These are phyloP conservation scores for Phalloptychus januarius DNA, from an alignment of 2,797 vertebrate genomes.

Conservation along the genomic window DNA sequence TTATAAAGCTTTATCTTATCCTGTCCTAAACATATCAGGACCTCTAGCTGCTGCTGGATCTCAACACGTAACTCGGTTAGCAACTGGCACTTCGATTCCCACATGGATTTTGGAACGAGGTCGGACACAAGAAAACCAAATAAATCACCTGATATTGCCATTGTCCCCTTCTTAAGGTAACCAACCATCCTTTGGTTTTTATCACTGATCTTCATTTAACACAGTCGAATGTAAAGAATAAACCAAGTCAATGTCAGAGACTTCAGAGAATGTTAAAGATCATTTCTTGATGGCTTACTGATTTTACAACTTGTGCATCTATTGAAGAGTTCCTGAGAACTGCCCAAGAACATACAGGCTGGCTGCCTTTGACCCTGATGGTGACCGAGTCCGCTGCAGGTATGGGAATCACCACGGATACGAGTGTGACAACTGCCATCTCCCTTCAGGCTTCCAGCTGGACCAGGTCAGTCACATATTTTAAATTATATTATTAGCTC, in stretches of 20 bases:
- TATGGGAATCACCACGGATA: neutral
- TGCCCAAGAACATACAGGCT: conserved; percentile 61
- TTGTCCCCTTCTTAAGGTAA: conserved; percentile 57
- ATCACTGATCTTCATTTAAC: neutral
- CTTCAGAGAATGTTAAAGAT: neutral
- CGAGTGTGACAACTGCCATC: conserved; percentile 50
- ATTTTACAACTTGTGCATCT: neutral
- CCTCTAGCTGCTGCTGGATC: conserved; percentile 59
- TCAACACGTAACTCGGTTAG: rapidly evolving
- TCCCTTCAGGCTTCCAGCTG: conserved; percentile 50
- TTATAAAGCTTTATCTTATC: neutral
- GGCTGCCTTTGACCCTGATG: conserved; percentile 63
- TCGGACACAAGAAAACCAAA: conserved; percentile 69
- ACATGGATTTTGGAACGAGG: conserved; percentile 68
- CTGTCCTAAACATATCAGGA: conserved; percentile 30
- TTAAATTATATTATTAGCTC: neutral
- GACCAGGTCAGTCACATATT: conserved; percentile 40
- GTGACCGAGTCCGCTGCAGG: conserved; percentile 63
- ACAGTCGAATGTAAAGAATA: neutral
- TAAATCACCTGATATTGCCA: conserved; percentile 53
- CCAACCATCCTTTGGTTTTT: neutral
- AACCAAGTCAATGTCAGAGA: neutral
- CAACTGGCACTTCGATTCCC: conserved; percentile 20
- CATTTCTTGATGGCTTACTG: neutral
- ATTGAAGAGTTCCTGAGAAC: conserved; percentile 65